Conservation (phyloP, 2,888 invertebrate genomes). For the Clitarchus hookeri region DNA sequence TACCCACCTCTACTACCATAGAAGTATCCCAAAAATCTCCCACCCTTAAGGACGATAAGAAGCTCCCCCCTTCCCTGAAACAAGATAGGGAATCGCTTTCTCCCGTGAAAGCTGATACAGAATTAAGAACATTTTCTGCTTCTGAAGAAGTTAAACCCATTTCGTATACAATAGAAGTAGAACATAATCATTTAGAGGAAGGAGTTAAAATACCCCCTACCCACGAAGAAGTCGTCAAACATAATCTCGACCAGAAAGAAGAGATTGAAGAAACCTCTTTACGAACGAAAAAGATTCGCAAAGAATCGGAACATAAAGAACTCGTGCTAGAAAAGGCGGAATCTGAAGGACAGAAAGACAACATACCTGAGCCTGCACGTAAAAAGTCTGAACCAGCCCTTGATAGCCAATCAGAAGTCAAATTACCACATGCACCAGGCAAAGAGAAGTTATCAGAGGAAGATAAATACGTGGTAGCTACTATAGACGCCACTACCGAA, state of each 20-base stretch:
- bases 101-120: not conserved
- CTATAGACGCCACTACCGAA: not conserved
- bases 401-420: not conserved
- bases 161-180: not conserved
- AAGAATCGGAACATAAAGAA: not conserved
- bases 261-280: constrained; percentile 37
- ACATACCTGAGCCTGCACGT: not conserved
- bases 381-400: not conserved
- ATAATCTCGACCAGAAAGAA: constrained; percentile 47
- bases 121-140: not conserved
- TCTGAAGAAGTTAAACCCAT: not conserved
- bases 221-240: constrained; percentile 39
- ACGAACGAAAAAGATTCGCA: not conserved
- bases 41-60: not conserved
- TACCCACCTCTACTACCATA: constrained; percentile 35
- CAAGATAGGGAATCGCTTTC: not conserved
- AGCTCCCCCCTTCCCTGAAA: not conserved
- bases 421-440: not conserved
- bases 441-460: not conserved
- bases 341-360: not conserved
- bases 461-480: not conserved
- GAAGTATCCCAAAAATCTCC: not conserved
- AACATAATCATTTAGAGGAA: not conserved
- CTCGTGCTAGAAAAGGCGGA: not conserved
- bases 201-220: not conserved